Conservation (phyloP, 2,888 invertebrate species). For the Branchellion lobata region DNA sequence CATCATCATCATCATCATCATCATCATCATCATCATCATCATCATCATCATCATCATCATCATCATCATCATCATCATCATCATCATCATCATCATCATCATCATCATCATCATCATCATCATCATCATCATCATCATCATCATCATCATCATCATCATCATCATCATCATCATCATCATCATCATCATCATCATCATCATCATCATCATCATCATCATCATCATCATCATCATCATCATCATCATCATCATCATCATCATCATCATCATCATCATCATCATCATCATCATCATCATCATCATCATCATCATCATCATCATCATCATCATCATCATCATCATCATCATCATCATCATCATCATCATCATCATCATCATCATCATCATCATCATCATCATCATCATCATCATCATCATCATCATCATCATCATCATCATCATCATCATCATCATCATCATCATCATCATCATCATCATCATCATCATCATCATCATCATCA, state of each 20-base stretch:
- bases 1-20: conserved; percentile 12
- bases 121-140: conserved; percentile 12
- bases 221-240: conserved; percentile 24
- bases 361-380: conserved; percentile 13
- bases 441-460: conserved; percentile 18
- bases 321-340: background rate
- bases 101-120: conserved; percentile 11
- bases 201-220: conserved; percentile 13
- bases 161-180: conserved; percentile 4
- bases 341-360: background rate
- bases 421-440: conserved; percentile 24
- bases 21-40: conserved; percentile 15
- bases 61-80: conserved; percentile 12
- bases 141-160: conserved; percentile 15
- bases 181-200: conserved; percentile 19
- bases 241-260: conserved; percentile 21
- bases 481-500: conserved; percentile 28
- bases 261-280: conserved; percentile 24
- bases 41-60: conserved; percentile 11
- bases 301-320: conserved; percentile 7
- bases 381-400: conserved; percentile 24
- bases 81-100: conserved; percentile 15
- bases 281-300: conserved; percentile 18
- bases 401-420: conserved; percentile 21
- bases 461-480: conserved; percentile 7